A percentile compares a stretch with the other conserved stretches of the same genome.
phyloP scores from a whole-genome alignment of 2,888 invertebrate species.

The Plebejus anna region DNA sequence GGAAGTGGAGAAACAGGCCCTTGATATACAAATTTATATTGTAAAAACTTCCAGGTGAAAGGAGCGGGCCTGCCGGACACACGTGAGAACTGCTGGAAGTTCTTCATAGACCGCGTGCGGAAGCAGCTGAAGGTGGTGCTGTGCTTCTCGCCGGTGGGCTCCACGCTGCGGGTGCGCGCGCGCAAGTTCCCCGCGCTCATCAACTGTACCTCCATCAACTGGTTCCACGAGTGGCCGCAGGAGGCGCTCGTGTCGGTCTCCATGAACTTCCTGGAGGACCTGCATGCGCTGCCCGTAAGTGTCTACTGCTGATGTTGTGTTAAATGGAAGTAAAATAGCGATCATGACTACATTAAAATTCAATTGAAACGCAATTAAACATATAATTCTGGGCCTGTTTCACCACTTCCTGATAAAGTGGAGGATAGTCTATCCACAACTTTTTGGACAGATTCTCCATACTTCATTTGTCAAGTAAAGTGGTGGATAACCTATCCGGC shows the following conservation, averaged over 20 bases:
- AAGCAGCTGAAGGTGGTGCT: conserved; percentile 94
- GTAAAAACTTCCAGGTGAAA: conserved; percentile 77
- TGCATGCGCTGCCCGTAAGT: conserved; percentile 87
- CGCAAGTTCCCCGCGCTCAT: conserved; percentile 97
- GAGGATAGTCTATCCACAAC: too few species aligned
- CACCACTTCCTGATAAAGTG: too few species aligned
- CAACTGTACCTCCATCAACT: conserved; percentile 96
- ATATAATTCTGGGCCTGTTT: too few species aligned
- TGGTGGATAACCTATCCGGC: too few species aligned
- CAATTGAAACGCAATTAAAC: too few species aligned
- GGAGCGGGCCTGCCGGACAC: conserved; percentile 94
- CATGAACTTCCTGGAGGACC: conserved; percentile 90
- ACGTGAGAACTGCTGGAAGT: conserved; percentile 98
- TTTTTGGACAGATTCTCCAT: too few species aligned
- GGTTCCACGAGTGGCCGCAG: conserved; percentile 99
- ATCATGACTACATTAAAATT: too few species aligned
- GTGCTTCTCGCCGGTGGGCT: conserved; percentile 98
- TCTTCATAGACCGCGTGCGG: conserved; percentile 96
- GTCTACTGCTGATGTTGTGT: not conserved
- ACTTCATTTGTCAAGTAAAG: too few species aligned
- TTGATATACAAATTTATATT: too few species aligned
- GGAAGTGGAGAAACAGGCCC: too few species aligned
- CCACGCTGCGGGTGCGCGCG: conserved; percentile 92
- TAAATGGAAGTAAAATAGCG: too few species aligned
- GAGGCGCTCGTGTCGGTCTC: conserved; percentile 97